Percentiles rank a stretch among this genome's conserved stretches.
Evolutionary conservation across 2,113 vertebrate species (phyloP).

Genomic region (Silurus glanis): DNA sequence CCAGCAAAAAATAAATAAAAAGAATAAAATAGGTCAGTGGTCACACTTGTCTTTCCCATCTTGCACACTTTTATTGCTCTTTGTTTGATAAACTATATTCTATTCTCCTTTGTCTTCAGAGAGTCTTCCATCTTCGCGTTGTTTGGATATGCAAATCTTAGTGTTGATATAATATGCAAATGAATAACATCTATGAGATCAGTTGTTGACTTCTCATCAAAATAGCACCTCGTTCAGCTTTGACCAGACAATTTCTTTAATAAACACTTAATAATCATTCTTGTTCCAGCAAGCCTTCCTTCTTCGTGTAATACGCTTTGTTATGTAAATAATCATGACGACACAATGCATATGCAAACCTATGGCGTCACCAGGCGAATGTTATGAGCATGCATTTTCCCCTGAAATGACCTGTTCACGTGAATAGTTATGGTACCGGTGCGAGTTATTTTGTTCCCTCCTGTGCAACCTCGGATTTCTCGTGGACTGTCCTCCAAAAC

Average conservation of each 20-base stretch:
- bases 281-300: background rate
- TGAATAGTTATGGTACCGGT: background rate
- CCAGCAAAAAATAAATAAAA: background rate
- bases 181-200: background rate
- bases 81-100: background rate
- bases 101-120: background rate
- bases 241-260: background rate
- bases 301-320: background rate
- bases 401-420: background rate
- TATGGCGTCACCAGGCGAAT: background rate
- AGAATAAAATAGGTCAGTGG: too few relatives aligned
- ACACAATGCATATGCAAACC: background rate
- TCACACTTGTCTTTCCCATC: background rate
- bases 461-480: background rate
- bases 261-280: background rate
- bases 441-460: too few relatives aligned
- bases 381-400: background rate
- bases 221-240: background rate
- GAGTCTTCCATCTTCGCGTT: background rate
- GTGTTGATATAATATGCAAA: background rate
- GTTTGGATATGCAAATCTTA: background rate
- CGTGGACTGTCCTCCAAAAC: constrained; percentile 31
- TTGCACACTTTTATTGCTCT: background rate
- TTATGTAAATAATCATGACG: background rate
- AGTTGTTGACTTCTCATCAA: background rate